A percentile compares a stretch with the other conserved stretches of the same genome.
Conservation (phyloP, 1,140 invertebrate genomes). For the Macrostomum lignano region DNA sequence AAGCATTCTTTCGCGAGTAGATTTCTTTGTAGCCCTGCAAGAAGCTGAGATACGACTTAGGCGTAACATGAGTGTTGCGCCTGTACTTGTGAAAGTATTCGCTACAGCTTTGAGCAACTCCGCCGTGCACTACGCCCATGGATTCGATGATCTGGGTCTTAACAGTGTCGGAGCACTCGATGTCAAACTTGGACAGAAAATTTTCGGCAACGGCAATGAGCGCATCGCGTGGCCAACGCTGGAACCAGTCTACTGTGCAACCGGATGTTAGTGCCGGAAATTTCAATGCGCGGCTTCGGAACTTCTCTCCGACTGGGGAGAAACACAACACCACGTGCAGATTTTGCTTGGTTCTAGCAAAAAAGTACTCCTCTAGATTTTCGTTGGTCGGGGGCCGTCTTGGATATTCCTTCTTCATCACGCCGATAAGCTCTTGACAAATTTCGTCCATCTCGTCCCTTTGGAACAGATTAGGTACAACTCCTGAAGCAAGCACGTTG, state of each 20-base stretch:
- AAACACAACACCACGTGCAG: constrained; percentile 79
- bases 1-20: constrained; percentile 55
- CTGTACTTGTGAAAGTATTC: constrained; percentile 33
- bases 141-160: not conserved
- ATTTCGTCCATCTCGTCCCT: constrained; percentile 82
- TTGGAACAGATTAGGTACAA: constrained; percentile 57
- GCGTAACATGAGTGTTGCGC: constrained; percentile 59
- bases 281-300: constrained; percentile 41
- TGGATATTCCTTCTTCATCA: constrained; percentile 73
- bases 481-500: constrained; percentile 65
- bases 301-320: constrained; percentile 46
- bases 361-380: constrained; percentile 69
- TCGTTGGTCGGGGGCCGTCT: constrained; percentile 57
- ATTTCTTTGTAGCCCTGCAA: constrained; percentile 75
- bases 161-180: not conserved
- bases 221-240: constrained; percentile 80
- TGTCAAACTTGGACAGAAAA: constrained; percentile 8
- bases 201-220: constrained; percentile 67
- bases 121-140: not conserved
- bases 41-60: constrained; percentile 68
- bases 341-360: constrained; percentile 60
- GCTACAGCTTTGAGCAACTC: constrained; percentile 28
- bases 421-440: constrained; percentile 60
- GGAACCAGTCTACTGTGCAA: constrained; percentile 88
- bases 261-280: constrained; percentile 84